Evolutionary conservation across 2,888 invertebrate genomes (phyloP), one percentile per base, ranked within the genome.

Genomic region (Zonitis immaculata): DNA sequence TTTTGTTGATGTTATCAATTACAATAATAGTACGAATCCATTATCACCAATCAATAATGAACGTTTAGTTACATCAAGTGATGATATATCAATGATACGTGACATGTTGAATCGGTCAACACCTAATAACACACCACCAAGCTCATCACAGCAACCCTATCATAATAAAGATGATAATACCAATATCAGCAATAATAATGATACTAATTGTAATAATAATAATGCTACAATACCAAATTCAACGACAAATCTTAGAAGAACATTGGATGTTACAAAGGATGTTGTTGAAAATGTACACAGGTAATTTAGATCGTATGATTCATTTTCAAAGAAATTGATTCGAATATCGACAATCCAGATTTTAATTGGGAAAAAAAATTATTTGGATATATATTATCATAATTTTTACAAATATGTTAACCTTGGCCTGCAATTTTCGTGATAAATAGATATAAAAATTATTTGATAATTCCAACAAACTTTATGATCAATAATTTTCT

Each of bases 201-300:
- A 66, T 49, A 66, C 67, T 54, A 59, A 47, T 25, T 56, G 32
- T 18, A 49, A 52, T 42, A 49, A 52, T 49, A 49, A 60, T 43
- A 52, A 44, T 30, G 64, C 66, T 49, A 66, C 67, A 51, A 57
- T 48, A 51, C 22, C 57, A 28, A 46, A n/a, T 39, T 35, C 51
- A 32, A 32, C 55, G 12, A 48, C 32, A 32, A 50, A 49, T 44
- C 44, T 44, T 42, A 12, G 32, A 48, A 58, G 51, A 44, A 61
- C 62, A 8, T 55, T 74, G 18, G 79, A 79, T 59, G 77, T 79
- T 48, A 84, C 86, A 0, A 78, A 79, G 60, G 85, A 86, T 63
- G 83, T 86, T 44, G 73, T 86, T 18, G 82, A 85, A 64, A 86
- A 87, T 67, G 84, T 86, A 9, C 84, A 85, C 68, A 82, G 85